phyloP scores from a whole-genome alignment of 2,113 vertebrate genomes.

The Equus quagga region DNA sequence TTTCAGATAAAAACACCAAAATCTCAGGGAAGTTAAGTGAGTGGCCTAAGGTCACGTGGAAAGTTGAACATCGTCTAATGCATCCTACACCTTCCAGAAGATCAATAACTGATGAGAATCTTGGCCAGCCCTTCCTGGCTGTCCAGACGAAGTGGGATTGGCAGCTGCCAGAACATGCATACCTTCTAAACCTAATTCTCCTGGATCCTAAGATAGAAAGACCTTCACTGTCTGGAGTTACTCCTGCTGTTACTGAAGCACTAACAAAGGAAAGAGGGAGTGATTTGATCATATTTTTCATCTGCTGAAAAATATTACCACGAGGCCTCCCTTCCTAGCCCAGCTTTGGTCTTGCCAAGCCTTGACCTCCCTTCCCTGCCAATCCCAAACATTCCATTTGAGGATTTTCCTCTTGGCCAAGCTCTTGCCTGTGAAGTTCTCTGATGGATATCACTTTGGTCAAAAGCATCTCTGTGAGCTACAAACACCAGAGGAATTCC shows the following conservation, averaged over 20 bases:
- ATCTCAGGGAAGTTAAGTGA: neutral
- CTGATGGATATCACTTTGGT: neutral
- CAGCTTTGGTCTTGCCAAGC: neutral
- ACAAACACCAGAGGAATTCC: neutral
- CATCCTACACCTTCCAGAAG: neutral
- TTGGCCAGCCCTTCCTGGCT: neutral
- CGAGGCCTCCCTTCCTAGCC: neutral
- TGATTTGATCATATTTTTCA: neutral
- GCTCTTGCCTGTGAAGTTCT: neutral
- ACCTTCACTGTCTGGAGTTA: neutral
- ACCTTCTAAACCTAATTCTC: neutral
- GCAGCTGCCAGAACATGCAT: neutral
- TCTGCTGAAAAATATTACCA: neutral
- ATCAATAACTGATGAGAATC: neutral
- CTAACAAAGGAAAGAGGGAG: neutral
- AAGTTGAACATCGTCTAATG: neutral
- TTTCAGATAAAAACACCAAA: constrained; percentile 26
- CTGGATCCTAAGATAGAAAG: neutral
- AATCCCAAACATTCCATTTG: neutral
- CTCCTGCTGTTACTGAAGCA: neutral
- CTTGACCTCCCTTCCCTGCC: neutral
- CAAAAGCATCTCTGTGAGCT: neutral
- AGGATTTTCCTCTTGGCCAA: neutral
- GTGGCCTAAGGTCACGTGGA: neutral
- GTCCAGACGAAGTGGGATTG: neutral